Evolutionary conservation across 2,888 invertebrate species (phyloP), one percentile per base, ranked within the genome.

Genomic region (Eudemis profundana): DNA sequence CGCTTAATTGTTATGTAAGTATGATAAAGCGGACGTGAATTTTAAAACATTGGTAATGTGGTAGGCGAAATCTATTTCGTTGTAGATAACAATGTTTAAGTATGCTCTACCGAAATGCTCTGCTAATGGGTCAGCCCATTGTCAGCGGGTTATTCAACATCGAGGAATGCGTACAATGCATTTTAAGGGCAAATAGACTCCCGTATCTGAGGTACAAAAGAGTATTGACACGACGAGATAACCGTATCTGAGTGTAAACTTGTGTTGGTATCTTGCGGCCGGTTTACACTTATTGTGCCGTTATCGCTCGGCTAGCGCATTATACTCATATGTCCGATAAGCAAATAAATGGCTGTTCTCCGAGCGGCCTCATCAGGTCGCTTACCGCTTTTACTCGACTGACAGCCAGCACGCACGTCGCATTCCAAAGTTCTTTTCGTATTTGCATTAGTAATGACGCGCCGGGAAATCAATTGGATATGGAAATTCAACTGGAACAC

Each of bases 161-260:
- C 68, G 77, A 85, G 83, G 90, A 90, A 90, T 90, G 89, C 78
- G 83, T 76, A 78, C 79, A 80, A 74, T 80, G 81, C 89, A 89
- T 90, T n/a, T n/a, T 90, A 89, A 84, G 85, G 86, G 85, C 84
- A 88, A 89, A 90, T 84, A 89, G 87, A 82, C 86, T 87, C 80
- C 85, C 86, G 83, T 91, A 90, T 90, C 90, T 85, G 74, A 78
- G 78, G 84, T 85, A 90, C 91, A 92, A 91, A 90, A 89, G 91
- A 88, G 86, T 91, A 91, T 90, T 91, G 90, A 90, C 91, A 87
- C 77, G 79, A 63, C 77, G 74, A 86, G 90, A 91, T 91, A 91
- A 90, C 85, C 85, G 74, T 90, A 90, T 90, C 90, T 84, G 78
- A 79, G 78, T 85, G 78, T 83, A 83, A 80, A 86, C 84, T 86